These are phyloP conservation scores for Cataglyphis hispanica DNA, from an alignment of 1,140 invertebrate genomes.

Conservation along the genomic window DNA sequence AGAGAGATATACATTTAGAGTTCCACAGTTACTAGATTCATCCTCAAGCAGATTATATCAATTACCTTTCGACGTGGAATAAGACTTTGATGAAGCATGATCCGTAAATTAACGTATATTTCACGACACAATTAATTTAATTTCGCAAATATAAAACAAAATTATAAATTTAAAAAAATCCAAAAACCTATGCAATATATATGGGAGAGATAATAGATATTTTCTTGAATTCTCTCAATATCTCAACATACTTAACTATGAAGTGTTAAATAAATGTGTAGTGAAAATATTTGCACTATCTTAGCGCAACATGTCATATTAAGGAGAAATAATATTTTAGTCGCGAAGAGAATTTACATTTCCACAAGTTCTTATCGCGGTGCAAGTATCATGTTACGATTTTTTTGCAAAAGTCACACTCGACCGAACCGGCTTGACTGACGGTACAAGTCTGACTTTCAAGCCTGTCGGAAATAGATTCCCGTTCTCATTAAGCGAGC, in stretches of 20 bases:
- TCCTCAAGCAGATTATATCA: background rate
- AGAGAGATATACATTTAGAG: background rate
- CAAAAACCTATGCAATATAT: background rate
- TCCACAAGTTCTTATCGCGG: background rate
- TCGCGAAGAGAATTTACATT: background rate
- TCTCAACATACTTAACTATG: background rate
- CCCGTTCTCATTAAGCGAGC: constrained; percentile 75
- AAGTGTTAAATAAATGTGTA: background rate
- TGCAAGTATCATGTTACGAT: background rate
- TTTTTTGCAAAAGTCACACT: constrained; percentile 52
- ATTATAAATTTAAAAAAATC: background rate
- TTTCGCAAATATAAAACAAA: background rate
- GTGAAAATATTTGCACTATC: background rate
- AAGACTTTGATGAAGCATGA: constrained; percentile 68
- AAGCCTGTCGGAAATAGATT: constrained; percentile 82
- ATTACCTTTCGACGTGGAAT: constrained; percentile 77
- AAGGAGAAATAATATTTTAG: background rate
- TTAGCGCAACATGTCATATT: no score
- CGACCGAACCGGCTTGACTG: constrained; percentile 51
- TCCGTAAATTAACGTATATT: background rate
- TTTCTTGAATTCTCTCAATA: background rate
- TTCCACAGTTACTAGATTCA: background rate
- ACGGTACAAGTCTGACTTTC: constrained; percentile 55
- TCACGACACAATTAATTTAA: constrained; percentile 19
- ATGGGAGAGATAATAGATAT: background rate